phyloP scores from a whole-genome alignment of 1,140 invertebrate species.

The Drosophila tristis region DNA sequence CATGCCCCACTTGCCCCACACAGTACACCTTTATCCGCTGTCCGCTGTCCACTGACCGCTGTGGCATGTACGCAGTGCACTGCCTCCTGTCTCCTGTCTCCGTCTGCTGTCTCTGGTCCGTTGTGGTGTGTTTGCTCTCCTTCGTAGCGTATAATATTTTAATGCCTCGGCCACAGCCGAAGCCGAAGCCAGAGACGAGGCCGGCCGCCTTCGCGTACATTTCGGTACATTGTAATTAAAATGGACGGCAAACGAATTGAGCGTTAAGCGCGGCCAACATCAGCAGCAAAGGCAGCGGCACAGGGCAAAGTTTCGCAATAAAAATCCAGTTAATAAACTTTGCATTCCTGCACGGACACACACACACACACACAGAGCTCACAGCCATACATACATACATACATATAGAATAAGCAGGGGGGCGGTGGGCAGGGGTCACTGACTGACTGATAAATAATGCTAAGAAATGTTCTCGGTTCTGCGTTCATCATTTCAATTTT shows the following conservation, averaged over 20 bases:
- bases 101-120: too few species aligned
- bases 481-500: too few species aligned
- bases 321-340: constrained; percentile 68
- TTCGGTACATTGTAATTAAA: constrained; percentile 62
- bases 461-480: constrained; percentile 31
- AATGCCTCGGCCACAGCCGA: neutral
- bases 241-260: constrained; percentile 43
- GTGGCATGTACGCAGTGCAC: too few species aligned
- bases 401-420: constrained; percentile 1
- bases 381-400: constrained; percentile 17
- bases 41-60: too few species aligned
- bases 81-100: too few species aligned
- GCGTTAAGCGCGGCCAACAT: constrained; percentile 6
- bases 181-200: too few species aligned
- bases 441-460: constrained; percentile 43
- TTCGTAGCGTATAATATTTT: constrained; percentile 6
- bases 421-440: neutral
- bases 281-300: too few species aligned
- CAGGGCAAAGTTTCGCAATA: constrained; percentile 56
- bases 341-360: constrained; percentile 32
- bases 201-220: neutral
- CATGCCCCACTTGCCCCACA: too few species aligned
- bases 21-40: too few species aligned
- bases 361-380: constrained; percentile 9
- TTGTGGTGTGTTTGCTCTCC: too few species aligned